Evolutionary conservation across 2,113 vertebrate species (phyloP).

Genomic region (Myotis lucifugus): DNA sequence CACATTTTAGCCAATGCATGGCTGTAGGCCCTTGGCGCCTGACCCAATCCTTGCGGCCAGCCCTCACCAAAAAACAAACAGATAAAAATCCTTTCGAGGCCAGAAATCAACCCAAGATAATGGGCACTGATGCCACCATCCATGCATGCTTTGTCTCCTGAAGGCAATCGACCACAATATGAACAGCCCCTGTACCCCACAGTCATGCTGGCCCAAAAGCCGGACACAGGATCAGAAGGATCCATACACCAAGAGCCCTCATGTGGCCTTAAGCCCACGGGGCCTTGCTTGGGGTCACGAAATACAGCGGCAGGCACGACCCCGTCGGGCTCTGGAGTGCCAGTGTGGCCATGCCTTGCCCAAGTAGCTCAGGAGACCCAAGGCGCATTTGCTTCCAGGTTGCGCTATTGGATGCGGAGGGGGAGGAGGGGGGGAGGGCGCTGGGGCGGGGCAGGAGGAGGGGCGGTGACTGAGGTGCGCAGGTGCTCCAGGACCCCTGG

Average conservation of each 20-base stretch:
- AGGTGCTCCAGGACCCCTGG: conserved; percentile 91
- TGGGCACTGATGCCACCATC: not conserved
- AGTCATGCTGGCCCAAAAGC: not conserved
- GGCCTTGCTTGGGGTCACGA: conserved; percentile 84
- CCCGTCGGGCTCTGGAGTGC: conserved; percentile 91
- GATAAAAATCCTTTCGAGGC: not conserved
- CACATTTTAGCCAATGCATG: not conserved
- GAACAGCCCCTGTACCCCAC: too few species aligned
- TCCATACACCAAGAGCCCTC: not conserved
- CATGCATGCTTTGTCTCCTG: not conserved
- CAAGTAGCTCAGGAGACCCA: not conserved
- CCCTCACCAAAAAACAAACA: not conserved
- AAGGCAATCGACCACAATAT: not conserved
- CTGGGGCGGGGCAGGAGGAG: not conserved
- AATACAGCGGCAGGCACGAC: conserved; percentile 83
- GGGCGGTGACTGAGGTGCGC: conserved; percentile 77
- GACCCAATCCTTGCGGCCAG: not conserved
- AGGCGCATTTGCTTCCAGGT: not conserved
- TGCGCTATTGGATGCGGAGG: not conserved
- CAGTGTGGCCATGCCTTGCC: conserved; percentile 65
- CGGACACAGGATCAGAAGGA: rapidly evolving
- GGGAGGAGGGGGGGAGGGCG: not conserved
- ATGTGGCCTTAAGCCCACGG: not conserved
- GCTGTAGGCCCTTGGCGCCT: not conserved
- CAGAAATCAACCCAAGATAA: not conserved